Evolutionary conservation across 2,888 invertebrate species (phyloP).

Genomic region (Sipunculus nudus): DNA sequence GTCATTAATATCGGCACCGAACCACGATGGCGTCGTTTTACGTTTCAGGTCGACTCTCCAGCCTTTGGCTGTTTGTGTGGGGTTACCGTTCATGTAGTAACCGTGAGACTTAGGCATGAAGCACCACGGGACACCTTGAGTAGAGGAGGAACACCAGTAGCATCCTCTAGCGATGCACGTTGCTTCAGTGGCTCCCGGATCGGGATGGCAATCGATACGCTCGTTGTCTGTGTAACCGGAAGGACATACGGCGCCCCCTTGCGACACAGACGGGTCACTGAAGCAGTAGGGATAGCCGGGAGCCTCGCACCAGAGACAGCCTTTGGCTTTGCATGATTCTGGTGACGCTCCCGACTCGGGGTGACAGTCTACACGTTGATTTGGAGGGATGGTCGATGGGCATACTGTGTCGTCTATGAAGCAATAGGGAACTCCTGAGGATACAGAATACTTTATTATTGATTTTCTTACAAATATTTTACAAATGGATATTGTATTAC

Average conservation of each 20-base stretch:
- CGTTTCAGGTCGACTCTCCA: neutral
- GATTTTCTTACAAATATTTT: too few relatives aligned
- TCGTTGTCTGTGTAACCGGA: neutral
- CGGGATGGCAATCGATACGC: neutral
- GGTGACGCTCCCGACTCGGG: constrained; percentile 19
- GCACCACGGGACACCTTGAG: neutral
- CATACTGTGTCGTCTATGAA: too few relatives aligned
- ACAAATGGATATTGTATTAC: too few relatives aligned
- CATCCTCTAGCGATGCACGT: neutral
- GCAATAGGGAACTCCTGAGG: too few relatives aligned
- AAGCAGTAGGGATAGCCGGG: neutral
- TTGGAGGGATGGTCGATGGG: constrained; percentile 1
- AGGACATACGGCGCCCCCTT: neutral
- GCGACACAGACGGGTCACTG: neutral
- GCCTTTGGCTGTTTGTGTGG: neutral
- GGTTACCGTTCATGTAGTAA: neutral
- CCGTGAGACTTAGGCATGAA: constrained; percentile 1
- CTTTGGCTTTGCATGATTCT: constrained; percentile 14
- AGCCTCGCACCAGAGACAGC: constrained; percentile 26
- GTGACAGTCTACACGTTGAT: constrained; percentile 22
- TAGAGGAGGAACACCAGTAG: neutral
- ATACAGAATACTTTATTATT: too few relatives aligned
- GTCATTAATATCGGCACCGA: neutral
- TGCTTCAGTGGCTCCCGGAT: neutral
- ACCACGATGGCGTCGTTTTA: neutral